Percentiles rank a stretch among this genome's conserved stretches.
phyloP scores from a whole-genome alignment of 2,797 vertebrate genomes.

The Mycteria americana region DNA sequence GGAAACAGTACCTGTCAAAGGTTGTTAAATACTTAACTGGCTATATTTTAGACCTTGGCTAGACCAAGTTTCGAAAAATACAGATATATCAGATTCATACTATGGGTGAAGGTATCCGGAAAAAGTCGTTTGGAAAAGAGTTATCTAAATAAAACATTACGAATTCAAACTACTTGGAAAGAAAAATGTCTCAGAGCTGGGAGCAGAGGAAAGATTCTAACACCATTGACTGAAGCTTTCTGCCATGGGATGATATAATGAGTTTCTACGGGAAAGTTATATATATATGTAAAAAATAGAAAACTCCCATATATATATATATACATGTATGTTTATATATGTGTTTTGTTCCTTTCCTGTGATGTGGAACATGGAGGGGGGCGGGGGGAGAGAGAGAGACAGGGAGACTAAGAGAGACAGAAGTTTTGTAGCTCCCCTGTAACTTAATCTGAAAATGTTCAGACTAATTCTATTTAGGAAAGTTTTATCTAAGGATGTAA shows the following conservation, averaged over 20 bases:
- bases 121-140: neutral
- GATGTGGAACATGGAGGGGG: neutral
- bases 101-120: neutral
- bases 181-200: neutral
- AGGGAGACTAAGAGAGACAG: neutral
- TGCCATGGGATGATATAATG: neutral
- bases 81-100: neutral
- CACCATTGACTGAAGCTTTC: neutral
- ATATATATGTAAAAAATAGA: neutral
- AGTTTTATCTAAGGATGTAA: neutral
- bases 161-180: neutral
- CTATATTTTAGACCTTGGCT: neutral
- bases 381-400: neutral
- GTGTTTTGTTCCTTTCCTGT: neutral
- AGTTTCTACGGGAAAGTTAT: neutral
- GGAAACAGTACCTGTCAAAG: neutral
- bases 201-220: neutral
- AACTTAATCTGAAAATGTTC: neutral
- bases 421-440: neutral
- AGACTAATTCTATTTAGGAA: neutral
- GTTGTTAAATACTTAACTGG: neutral
- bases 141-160: neutral
- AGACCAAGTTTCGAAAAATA: neutral
- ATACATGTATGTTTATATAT: too few species aligned
- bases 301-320: neutral